These are phyloP conservation scores for Engraulis encrasicolus DNA, from an alignment of 2,113 vertebrate species.

Conservation along the genomic window DNA sequence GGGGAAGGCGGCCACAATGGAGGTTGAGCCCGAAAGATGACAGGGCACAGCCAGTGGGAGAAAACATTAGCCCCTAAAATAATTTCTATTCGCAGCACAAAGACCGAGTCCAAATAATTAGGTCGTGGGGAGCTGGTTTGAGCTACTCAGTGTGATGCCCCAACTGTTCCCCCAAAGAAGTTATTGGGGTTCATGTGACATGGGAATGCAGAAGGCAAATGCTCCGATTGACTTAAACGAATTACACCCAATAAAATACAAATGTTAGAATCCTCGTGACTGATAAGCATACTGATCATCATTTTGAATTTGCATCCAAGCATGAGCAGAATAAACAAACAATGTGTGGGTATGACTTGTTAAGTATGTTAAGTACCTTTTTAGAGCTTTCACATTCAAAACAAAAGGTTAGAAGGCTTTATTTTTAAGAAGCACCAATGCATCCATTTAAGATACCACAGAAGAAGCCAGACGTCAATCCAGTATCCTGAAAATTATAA, in stretches of 20 bases:
- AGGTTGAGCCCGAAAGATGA: slow-evolving; percentile 3
- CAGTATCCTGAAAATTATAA: too few relatives aligned
- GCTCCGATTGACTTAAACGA: not conserved
- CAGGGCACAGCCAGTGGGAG: not conserved
- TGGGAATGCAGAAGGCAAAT: not conserved
- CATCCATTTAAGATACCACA: too few relatives aligned
- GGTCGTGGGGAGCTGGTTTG: not conserved
- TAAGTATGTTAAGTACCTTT: too few relatives aligned
- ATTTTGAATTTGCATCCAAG: too few relatives aligned
- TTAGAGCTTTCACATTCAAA: too few relatives aligned
- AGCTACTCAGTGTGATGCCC: not conserved
- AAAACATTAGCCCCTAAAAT: slow-evolving; percentile 7
- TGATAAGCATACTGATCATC: too few relatives aligned
- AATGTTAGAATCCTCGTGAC: not conserved
- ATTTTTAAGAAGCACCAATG: too few relatives aligned
- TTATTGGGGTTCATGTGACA: not conserved
- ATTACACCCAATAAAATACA: not conserved
- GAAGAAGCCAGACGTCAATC: too few relatives aligned
- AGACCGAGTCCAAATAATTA: not conserved
- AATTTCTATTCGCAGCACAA: not conserved
- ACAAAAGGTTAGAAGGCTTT: too few relatives aligned
- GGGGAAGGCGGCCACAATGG: slow-evolving; percentile 12
- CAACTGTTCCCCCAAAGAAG: not conserved
- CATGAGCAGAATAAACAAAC: too few relatives aligned
- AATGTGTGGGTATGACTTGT: too few relatives aligned